Conservation (phyloP, 2,113 vertebrate species). For the Pachypanchax playfairii region DNA sequence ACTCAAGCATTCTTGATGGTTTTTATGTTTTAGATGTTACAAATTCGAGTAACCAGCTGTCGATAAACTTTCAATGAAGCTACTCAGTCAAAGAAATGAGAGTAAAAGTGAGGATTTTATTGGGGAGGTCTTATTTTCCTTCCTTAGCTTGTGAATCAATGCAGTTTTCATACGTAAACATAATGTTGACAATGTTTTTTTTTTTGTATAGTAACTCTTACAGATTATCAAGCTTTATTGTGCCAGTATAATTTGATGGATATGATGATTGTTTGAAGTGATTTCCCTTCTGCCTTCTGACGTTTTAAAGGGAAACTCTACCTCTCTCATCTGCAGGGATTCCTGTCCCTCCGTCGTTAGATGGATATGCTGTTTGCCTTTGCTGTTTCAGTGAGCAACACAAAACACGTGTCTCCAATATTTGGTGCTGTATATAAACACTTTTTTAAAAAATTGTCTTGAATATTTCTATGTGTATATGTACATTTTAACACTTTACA, state of each 20-base stretch:
- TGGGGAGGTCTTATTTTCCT: conserved; percentile 3
- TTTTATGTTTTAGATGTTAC: not conserved
- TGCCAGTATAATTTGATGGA: conserved; percentile 36
- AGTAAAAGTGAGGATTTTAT: not conserved
- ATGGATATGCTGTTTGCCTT: conserved; percentile 55
- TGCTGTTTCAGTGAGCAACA: conserved; percentile 63
- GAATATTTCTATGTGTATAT: conserved; percentile 74
- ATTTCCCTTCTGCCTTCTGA: conserved; percentile 62
- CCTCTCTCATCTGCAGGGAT: conserved; percentile 71
- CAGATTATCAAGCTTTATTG: conserved; percentile 23
- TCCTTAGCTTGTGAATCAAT: conserved; percentile 16
- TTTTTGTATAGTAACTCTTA: conserved; percentile 33
- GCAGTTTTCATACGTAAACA: conserved; percentile 26
- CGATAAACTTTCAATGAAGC: conserved; percentile 1
- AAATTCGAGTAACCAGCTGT: not conserved
- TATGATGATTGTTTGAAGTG: conserved; percentile 43
- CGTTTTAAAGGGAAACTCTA: conserved; percentile 65
- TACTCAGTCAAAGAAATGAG: conserved; percentile 1
- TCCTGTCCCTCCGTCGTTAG: conserved; percentile 40
- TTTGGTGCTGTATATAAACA: conserved; percentile 73
- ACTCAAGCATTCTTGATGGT: not conserved
- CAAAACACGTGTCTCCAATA: conserved; percentile 52
- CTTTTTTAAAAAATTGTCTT: conserved; percentile 76
- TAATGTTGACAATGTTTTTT: conserved; percentile 23
- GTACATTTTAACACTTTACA: conserved; percentile 59